Evolutionary conservation across 2,888 invertebrate species (phyloP).

Genomic region (Pyrgus malvae): DNA sequence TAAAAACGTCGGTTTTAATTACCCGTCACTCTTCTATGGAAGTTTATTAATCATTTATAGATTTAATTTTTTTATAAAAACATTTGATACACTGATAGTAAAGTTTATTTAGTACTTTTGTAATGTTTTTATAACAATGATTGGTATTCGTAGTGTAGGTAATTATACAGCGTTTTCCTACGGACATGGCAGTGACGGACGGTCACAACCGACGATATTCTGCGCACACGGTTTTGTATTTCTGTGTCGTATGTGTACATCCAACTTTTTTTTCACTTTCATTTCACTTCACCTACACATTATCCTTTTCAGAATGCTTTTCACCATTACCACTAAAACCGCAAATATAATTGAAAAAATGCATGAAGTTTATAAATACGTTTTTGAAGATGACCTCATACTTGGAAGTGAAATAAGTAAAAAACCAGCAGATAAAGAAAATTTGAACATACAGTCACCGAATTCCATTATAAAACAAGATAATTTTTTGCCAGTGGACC

Average conservation of each 20-base stretch:
- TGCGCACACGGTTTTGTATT: neutral
- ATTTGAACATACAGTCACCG: slow-evolving; percentile 1
- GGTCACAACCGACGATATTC: slow-evolving; percentile 2
- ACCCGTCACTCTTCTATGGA: slow-evolving; percentile 7
- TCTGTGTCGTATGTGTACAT: neutral
- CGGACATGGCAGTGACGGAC: slow-evolving; percentile 1
- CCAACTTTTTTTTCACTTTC: neutral
- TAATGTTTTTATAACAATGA: neutral
- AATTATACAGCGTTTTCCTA: neutral
- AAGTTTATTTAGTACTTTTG: neutral
- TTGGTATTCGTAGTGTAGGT: neutral
- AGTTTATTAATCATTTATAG: neutral
- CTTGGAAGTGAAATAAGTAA: neutral
- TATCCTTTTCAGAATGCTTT: slow-evolving; percentile 14
- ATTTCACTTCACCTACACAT: neutral
- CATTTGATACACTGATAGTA: neutral
- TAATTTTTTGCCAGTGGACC: neutral
- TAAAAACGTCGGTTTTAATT: neutral
- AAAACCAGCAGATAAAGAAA: slow-evolving; percentile 4
- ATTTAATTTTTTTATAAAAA: neutral
- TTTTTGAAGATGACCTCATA: slow-evolving; percentile 3
- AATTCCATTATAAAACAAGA: neutral
- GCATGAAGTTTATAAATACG: slow-evolving; percentile 6
- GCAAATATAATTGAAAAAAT: slow-evolving; percentile 8
- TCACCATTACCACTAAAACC: slow-evolving; percentile 9